Percentiles rank a stretch among this genome's conserved stretches.
These are phyloP conservation scores for Hypotaenidia philippensis DNA, from an alignment of 2,797 vertebrate genomes.

Conservation along the genomic window DNA sequence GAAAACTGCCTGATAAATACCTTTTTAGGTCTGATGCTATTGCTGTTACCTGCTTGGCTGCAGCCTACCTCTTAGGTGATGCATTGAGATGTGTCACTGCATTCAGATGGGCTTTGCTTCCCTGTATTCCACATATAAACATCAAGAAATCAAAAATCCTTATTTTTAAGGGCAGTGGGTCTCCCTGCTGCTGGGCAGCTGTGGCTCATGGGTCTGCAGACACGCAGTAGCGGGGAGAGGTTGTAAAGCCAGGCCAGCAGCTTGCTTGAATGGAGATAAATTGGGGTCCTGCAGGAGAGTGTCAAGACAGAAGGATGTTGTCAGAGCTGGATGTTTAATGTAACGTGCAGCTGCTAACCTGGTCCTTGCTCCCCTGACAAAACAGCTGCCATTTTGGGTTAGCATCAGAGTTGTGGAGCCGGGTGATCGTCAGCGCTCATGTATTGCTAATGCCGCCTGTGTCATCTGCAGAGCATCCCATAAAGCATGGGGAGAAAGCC, in stretches of 20 bases:
- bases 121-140: background rate
- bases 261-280: background rate
- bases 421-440: background rate
- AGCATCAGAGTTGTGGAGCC: background rate
- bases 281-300: background rate
- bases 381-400: slow-evolving; percentile 19
- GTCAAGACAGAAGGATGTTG: background rate
- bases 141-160: background rate
- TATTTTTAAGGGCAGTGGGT: background rate
- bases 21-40: background rate
- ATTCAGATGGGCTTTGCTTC: background rate
- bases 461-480: background rate
- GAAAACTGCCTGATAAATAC: background rate
- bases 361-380: background rate
- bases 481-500: background rate
- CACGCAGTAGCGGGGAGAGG: background rate
- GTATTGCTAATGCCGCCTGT: background rate
- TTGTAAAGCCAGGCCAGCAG: background rate
- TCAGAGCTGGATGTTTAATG: background rate
- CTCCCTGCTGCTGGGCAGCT: background rate
- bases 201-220: fast-evolving
- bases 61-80: background rate
- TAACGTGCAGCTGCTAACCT: background rate
- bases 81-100: fast-evolving
- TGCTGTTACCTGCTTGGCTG: background rate